A percentile compares a stretch with the other conserved stretches of the same genome.
phyloP scores from a whole-genome alignment of 1,140 invertebrate species.

The Propsilocerus akamusi region DNA sequence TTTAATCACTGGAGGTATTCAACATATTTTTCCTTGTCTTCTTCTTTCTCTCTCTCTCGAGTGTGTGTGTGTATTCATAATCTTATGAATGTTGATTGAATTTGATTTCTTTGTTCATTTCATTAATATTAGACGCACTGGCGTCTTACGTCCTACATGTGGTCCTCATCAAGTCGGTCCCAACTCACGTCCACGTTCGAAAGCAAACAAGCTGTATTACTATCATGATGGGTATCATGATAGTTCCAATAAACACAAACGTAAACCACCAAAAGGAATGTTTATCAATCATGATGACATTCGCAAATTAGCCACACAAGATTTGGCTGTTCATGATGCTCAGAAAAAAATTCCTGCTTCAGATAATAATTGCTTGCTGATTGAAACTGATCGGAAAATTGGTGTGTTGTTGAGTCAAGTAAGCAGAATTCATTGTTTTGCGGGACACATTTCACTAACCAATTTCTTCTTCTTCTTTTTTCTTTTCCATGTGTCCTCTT shows the following conservation, averaged over 20 bases:
- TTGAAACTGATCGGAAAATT: slow-evolving; percentile 82
- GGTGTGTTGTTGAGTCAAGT: slow-evolving; percentile 87
- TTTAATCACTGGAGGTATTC: slow-evolving; percentile 24
- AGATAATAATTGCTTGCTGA: slow-evolving; percentile 48
- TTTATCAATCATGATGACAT: slow-evolving; percentile 94
- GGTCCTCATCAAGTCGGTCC: too few species aligned
- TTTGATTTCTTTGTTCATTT: slow-evolving; percentile 11
- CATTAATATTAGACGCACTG: slow-evolving; percentile 41
- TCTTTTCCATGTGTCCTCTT: slow-evolving; percentile 9
- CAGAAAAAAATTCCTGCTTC: not conserved
- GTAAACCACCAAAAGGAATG: slow-evolving; percentile 87
- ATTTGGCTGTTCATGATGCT: not conserved
- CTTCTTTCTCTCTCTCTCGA: slow-evolving; percentile 11
- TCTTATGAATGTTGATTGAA: slow-evolving; percentile 18
- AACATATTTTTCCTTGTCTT: slow-evolving; percentile 9
- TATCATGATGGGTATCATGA: slow-evolving; percentile 24
- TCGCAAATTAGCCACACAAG: slow-evolving; percentile 54
- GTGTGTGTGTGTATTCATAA: slow-evolving; percentile 25
- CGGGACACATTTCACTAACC: slow-evolving; percentile 7
- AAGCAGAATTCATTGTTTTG: slow-evolving; percentile 24
- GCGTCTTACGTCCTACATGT: slow-evolving; percentile 50
- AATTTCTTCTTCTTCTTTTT: slow-evolving; percentile 6
- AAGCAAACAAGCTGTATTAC: not conserved
- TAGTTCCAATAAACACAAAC: slow-evolving; percentile 54
- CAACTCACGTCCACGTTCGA: slow-evolving; percentile 17